Evolutionary conservation across 1,140 invertebrate genomes (phyloP).

Genomic region (Arctopsyche grandis): DNA sequence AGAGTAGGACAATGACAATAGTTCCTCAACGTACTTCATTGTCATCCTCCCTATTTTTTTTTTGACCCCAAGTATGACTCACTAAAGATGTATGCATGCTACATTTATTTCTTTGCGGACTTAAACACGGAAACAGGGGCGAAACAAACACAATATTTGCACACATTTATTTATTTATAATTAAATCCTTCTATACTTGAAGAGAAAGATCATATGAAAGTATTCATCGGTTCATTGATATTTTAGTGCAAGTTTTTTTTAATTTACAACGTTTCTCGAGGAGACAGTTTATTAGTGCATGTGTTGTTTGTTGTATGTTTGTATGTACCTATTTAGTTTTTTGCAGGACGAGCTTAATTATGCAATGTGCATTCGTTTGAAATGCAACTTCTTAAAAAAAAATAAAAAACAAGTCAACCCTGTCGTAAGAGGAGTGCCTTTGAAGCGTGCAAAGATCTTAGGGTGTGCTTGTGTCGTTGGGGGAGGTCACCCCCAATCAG

Average conservation of each 20-base stretch:
- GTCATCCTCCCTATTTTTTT: constrained; percentile 31
- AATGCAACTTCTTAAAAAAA: background rate
- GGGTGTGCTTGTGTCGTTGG: background rate
- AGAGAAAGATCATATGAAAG: too few relatives aligned
- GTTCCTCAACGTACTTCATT: constrained; percentile 32
- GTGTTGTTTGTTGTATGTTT: too few relatives aligned
- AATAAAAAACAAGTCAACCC: constrained; percentile 16
- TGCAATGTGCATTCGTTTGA: background rate
- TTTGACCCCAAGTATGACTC: constrained; percentile 34
- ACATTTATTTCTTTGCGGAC: constrained; percentile 22
- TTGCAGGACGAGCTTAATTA: background rate
- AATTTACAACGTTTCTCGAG: background rate
- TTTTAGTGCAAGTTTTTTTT: background rate
- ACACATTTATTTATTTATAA: background rate
- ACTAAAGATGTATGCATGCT: constrained; percentile 38
- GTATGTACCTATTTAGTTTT: background rate
- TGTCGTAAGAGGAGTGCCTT: background rate
- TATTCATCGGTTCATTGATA: too few relatives aligned
- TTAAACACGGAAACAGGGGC: constrained; percentile 5
- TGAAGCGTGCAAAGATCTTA: constrained; percentile 23
- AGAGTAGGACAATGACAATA: constrained; percentile 18
- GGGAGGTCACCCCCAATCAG: constrained; percentile 24
- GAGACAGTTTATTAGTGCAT: too few relatives aligned
- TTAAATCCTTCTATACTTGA: background rate
- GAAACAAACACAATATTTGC: background rate